Evolutionary conservation across 2,113 vertebrate species (phyloP), one percentile per base, ranked within the genome.

Genomic region (Pygoscelis antarcticus): DNA sequence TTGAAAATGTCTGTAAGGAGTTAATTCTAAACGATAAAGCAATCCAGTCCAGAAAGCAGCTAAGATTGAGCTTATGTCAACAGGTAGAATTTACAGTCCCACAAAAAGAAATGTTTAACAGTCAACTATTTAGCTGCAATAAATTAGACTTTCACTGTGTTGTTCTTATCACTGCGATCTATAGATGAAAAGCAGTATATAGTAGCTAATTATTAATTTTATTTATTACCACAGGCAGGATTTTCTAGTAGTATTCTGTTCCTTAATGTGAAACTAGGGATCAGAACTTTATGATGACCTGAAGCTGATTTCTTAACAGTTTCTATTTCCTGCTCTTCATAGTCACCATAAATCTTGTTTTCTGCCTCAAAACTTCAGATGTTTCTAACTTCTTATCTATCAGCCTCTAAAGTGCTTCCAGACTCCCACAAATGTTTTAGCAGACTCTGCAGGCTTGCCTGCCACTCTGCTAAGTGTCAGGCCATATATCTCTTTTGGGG

Each of bases 91-190:
- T 97, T 98, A 98, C 97, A 97, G 97, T 97, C 79, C 92, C 97
- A 96, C 91, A 97, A 97, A 98, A 98, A 97, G 94, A 96, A 98
- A 98, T 94, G 96, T 97, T 97, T 98, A 96, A 98, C 95, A 98
- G 97, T 97, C 98, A 98, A 97, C 97, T 91, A 95, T 96, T 96
- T 95, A 93, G 88, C 85, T 81, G 87, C 83, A 87, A 78, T 97
- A 97, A 97, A 97, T 97, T 95, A 92, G 89, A 93, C 79, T 96
- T 96, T 89, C 66, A 89, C 84, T 82, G 49, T 80, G 87, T 74
- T 97, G 23, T 86, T 88, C 87, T 97, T 97, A 96, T 96, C 94
- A 90, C 62, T 84, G 65, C 21, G 11, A 93, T 96, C 95, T 96
- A 77, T 62, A 91, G 91, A 95, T 96, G 94, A 95, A 96, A 97